Evolutionary conservation across 2,888 invertebrate species (phyloP).

Genomic region (Cheilosia scutellata): DNA sequence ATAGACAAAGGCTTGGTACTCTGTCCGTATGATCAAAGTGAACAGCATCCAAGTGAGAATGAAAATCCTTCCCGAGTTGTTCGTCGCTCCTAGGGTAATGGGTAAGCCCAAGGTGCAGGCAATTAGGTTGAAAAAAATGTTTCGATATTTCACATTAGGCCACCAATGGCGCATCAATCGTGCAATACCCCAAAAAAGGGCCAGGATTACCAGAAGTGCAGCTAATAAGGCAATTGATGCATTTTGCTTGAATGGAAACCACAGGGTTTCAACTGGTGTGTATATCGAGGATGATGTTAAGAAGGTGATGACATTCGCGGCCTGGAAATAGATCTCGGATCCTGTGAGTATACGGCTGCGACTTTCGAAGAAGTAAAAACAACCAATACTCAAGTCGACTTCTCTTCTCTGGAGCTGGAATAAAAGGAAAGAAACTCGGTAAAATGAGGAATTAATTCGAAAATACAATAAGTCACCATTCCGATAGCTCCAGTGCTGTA

Average conservation of each 20-base stretch:
- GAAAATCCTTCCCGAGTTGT: constrained; percentile 66
- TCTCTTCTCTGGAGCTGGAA: constrained; percentile 9
- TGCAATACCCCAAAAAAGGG: not conserved
- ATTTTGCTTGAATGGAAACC: not conserved
- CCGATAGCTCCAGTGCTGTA: constrained; percentile 16
- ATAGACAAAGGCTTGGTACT: constrained; percentile 77
- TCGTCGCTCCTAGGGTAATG: constrained; percentile 18
- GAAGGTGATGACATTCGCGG: not conserved
- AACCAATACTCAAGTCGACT: constrained; percentile 9
- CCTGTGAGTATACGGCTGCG: not conserved
- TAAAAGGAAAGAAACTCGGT: not conserved
- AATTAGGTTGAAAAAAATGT: constrained; percentile 29
- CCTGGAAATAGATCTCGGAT: not conserved
- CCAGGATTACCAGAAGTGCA: constrained; percentile 9
- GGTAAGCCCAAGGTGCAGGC: constrained; percentile 73
- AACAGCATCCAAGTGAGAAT: constrained; percentile 76
- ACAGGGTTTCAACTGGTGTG: not conserved
- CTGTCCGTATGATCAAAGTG: constrained; percentile 76
- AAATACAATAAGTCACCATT: constrained; percentile 4
- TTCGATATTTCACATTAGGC: not conserved
- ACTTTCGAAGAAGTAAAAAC: not conserved
- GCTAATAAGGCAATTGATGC: not conserved
- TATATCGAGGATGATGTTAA: not conserved
- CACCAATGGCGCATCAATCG: not conserved
- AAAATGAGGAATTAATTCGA: not conserved